A percentile compares a stretch with the other conserved stretches of the same genome.
Evolutionary conservation across 2,888 invertebrate species (phyloP).

Genomic region (Flexamia atlantica): DNA sequence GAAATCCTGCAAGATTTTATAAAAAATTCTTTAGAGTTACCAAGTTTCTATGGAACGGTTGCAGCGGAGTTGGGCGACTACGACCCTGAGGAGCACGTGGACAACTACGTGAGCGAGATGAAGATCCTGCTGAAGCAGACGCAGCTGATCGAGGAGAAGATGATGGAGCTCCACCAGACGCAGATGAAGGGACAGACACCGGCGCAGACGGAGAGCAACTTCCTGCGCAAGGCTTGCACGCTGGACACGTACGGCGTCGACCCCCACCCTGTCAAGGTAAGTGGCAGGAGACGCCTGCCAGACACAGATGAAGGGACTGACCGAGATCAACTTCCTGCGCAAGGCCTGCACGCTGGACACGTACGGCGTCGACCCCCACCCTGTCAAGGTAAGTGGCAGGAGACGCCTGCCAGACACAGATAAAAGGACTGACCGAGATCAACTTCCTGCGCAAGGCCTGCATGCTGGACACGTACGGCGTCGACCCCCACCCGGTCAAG

Average conservation of each 20-base stretch:
- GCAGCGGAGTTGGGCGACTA: slow-evolving; percentile 97
- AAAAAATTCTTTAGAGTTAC: too few species aligned
- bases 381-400: too few species aligned
- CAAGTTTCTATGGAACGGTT: slow-evolving; percentile 16
- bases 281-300: slow-evolving; percentile 35
- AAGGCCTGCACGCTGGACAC: too few species aligned
- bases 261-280: slow-evolving; percentile 97
- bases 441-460: too few species aligned
- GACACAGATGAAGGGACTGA: too few species aligned
- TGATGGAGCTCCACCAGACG: slow-evolving; percentile 94
- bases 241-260: slow-evolving; percentile 98
- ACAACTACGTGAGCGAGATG: slow-evolving; percentile 94
- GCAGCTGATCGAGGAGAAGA: slow-evolving; percentile 93
- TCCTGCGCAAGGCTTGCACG: slow-evolving; percentile 93
- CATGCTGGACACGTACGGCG: too few species aligned
- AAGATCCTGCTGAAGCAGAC: slow-evolving; percentile 96
- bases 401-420: too few species aligned
- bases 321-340: too few species aligned
- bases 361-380: too few species aligned
- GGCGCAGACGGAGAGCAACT: slow-evolving; percentile 92
- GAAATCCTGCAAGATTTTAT: too few species aligned
- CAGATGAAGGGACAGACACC: slow-evolving; percentile 92
- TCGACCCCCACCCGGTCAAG: too few species aligned
- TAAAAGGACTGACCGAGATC: too few species aligned
- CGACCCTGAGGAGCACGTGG: slow-evolving; percentile 91